phyloP scores from a whole-genome alignment of 2,797 vertebrate species.

The Harpagifer antarcticus region DNA sequence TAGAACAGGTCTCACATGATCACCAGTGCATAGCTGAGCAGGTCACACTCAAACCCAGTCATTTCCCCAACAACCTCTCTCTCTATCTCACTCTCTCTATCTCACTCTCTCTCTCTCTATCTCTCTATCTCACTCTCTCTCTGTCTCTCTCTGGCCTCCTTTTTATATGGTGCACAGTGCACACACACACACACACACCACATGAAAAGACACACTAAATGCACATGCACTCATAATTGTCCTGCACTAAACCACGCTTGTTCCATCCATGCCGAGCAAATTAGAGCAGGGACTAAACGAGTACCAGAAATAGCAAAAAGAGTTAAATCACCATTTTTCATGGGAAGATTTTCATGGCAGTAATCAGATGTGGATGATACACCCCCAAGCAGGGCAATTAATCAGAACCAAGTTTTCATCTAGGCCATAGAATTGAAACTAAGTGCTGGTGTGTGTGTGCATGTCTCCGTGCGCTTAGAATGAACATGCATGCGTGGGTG shows the following conservation, averaged over 20 bases:
- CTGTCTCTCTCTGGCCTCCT: conserved; percentile 59
- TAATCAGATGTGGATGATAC: conserved; percentile 47
- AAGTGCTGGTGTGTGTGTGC: conserved; percentile 3
- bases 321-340: conserved; percentile 44
- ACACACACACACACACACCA: conserved; percentile 24
- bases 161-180: conserved; percentile 44
- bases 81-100: conserved; percentile 10
- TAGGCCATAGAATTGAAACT: conserved; percentile 34
- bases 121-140: conserved; percentile 9
- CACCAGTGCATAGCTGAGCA: conserved; percentile 80
- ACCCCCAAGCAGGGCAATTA: conserved; percentile 53
- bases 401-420: conserved; percentile 45
- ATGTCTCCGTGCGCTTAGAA: not conserved
- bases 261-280: conserved; percentile 28
- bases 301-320: conserved; percentile 38
- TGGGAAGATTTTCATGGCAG: conserved; percentile 26
- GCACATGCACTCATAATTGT: conserved; percentile 18
- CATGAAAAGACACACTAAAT: conserved; percentile 21
- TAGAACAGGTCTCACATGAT: conserved; percentile 88
- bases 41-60: conserved; percentile 82
- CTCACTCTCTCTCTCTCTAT: conserved; percentile 7
- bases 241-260: conserved; percentile 21
- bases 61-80: conserved; percentile 68
- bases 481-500: conserved; percentile 5
- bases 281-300: conserved; percentile 27